These are phyloP conservation scores for Himantopus leucocephalus DNA, from an alignment of 2,113 vertebrate species.

Conservation along the genomic window DNA sequence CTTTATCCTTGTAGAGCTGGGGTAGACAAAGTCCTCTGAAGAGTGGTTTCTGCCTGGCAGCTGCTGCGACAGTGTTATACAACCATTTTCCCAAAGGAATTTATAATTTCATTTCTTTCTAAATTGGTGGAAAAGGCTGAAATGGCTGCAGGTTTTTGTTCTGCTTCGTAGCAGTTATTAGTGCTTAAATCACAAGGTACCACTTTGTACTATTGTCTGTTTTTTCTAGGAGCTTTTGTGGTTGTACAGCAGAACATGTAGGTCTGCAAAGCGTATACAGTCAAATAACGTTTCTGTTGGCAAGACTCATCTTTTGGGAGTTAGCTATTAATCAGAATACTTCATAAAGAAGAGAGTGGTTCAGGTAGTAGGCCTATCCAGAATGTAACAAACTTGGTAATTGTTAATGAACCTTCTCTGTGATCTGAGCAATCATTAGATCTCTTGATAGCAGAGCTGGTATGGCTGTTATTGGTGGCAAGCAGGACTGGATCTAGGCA, in stretches of 20 bases:
- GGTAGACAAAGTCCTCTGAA: not conserved
- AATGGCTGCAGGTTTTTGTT: not conserved
- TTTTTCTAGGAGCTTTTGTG: not conserved
- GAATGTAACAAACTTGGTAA: not conserved
- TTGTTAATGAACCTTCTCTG: not conserved
- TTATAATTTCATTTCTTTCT: not conserved
- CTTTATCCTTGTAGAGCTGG: not conserved
- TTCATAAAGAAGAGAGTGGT: not conserved
- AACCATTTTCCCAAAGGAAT: not conserved
- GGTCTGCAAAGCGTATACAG: not conserved
- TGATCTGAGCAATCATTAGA: not conserved
- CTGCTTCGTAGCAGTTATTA: not conserved
- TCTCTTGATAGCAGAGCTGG: not conserved
- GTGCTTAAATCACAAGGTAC: not conserved
- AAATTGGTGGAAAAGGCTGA: not conserved
- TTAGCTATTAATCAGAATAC: not conserved
- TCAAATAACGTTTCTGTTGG: not conserved
- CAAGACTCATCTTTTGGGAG: not conserved
- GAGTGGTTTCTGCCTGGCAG: not conserved
- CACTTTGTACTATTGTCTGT: not conserved
- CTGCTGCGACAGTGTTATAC: not conserved
- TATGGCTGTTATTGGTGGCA: not conserved
- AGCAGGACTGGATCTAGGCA: not conserved
- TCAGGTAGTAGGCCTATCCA: not conserved
- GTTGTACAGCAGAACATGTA: not conserved